Percentiles rank a stretch among this genome's conserved stretches.
Conservation (phyloP, 2,797 vertebrate species). For the Potorous gilbertii region DNA sequence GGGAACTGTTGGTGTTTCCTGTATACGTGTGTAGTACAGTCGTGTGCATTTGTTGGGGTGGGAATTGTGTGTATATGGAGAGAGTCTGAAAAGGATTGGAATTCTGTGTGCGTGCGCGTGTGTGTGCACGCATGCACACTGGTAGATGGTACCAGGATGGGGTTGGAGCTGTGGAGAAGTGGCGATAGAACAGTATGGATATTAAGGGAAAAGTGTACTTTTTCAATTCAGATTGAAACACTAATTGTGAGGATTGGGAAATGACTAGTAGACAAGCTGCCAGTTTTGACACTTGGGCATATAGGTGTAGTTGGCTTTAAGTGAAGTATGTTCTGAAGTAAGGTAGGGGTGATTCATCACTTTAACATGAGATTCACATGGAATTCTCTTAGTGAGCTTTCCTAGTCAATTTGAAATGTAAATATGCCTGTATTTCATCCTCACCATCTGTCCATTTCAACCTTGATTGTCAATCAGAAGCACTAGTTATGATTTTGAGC, state of each 20-base stretch:
- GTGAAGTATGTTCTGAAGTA: not conserved
- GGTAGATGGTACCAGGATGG: not conserved
- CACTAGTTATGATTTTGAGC: slow-evolving; percentile 25
- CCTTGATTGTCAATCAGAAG: slow-evolving; percentile 35
- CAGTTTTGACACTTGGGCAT: not conserved
- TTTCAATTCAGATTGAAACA: not conserved
- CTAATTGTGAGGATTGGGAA: not conserved
- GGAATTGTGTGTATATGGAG: not conserved
- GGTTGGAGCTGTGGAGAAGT: not conserved
- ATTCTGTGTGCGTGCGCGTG: not conserved
- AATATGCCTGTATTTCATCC: not conserved
- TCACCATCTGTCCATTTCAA: not conserved
- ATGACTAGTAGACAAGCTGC: not conserved
- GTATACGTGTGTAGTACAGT: not conserved
- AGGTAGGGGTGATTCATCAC: not conserved
- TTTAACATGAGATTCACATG: not conserved
- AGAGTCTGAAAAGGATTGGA: not conserved
- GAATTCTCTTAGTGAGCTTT: not conserved
- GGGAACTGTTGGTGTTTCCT: not conserved
- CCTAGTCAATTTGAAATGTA: slow-evolving; percentile 1
- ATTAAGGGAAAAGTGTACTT: not conserved
- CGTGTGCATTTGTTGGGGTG: not conserved
- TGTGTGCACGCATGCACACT: too few species aligned
- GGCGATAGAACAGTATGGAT: not conserved
- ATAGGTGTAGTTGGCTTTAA: not conserved